These are phyloP conservation scores for Xanthorhoe spadicearia DNA, from an alignment of 2,888 invertebrate species.

Conservation along the genomic window DNA sequence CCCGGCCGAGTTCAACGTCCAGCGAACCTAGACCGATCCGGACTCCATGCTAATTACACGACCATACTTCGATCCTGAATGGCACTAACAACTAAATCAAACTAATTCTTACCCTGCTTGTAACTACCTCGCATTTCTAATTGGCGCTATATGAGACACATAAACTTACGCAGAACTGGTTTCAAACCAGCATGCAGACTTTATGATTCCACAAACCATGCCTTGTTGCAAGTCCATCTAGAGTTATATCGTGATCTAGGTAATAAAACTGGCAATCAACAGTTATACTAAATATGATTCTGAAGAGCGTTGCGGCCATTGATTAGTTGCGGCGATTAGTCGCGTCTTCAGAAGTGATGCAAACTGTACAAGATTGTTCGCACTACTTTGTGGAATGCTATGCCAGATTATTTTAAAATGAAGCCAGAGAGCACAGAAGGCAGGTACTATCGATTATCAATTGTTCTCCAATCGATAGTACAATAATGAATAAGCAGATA, in stretches of 20 bases:
- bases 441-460: neutral
- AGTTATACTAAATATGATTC: slow-evolving; percentile 20
- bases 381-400: neutral
- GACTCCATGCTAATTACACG: slow-evolving; percentile 56
- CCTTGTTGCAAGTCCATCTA: slow-evolving; percentile 35
- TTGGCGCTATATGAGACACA: slow-evolving; percentile 25
- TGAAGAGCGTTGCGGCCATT: slow-evolving; percentile 8
- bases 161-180: slow-evolving; percentile 37
- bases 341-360: slow-evolving; percentile 8
- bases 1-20: slow-evolving; percentile 68
- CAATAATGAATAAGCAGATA: neutral
- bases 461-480: neutral
- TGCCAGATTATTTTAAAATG: neutral
- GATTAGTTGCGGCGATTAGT: slow-evolving; percentile 6
- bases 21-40: slow-evolving; percentile 54
- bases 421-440: neutral
- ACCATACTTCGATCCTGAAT: slow-evolving; percentile 26
- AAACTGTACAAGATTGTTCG: slow-evolving; percentile 1
- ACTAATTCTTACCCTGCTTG: slow-evolving; percentile 17
- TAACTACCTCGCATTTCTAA: slow-evolving; percentile 23
- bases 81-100: slow-evolving; percentile 18
- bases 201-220: slow-evolving; percentile 33
- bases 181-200: slow-evolving; percentile 40
- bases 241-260: slow-evolving; percentile 23
- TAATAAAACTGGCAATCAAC: slow-evolving; percentile 25